phyloP scores from a whole-genome alignment of 2,113 vertebrate genomes.

The Alethe castanea region DNA sequence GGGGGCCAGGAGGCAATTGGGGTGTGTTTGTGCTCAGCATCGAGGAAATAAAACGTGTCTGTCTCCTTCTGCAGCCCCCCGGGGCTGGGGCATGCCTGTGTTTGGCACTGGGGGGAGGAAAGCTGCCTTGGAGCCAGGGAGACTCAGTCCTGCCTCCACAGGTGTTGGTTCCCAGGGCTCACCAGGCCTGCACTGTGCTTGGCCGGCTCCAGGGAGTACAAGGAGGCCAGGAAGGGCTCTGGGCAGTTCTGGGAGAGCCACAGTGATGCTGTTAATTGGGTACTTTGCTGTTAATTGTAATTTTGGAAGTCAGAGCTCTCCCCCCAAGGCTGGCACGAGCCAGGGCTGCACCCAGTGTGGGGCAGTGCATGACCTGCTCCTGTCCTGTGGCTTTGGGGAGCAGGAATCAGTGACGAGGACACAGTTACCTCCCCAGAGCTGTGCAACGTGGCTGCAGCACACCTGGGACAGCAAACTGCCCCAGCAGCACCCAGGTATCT shows the following conservation, averaged over 20 bases:
- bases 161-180: too few species aligned
- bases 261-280: accelerated
- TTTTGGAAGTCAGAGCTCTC: neutral
- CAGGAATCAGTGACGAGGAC: accelerated
- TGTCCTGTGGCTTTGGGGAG: neutral
- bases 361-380: neutral
- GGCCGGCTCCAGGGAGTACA: accelerated
- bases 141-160: accelerated
- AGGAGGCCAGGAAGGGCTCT: neutral
- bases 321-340: accelerated
- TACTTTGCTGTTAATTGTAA: too few species aligned
- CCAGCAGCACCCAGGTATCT: neutral
- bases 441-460: neutral
- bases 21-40: neutral
- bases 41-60: neutral
- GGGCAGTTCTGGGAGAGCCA: neutral
- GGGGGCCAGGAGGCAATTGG: neutral
- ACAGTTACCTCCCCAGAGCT: accelerated
- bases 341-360: accelerated
- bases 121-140: neutral
- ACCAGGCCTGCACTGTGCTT: accelerated
- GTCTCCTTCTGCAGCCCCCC: neutral
- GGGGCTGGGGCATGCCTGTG: neutral
- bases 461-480: neutral
- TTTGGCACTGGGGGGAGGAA: neutral